Evolutionary conservation across 2,888 invertebrate species (phyloP).

Genomic region (Platycheirus albimanus): DNA sequence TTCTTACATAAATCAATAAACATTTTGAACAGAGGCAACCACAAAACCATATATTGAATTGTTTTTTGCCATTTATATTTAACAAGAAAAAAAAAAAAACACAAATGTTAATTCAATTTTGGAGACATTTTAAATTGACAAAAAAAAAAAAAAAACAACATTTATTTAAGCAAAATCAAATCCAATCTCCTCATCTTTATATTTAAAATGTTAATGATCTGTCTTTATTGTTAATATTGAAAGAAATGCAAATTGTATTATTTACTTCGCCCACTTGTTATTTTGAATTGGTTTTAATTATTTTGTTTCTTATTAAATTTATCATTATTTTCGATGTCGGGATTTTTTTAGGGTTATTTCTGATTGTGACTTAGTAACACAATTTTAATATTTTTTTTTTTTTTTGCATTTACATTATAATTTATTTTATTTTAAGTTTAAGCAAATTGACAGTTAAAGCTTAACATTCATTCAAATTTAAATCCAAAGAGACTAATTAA

Average conservation of each 20-base stretch:
- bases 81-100: neutral
- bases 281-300: conserved; percentile 7
- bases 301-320: neutral
- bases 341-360: conserved; percentile 8
- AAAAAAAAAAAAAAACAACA: neutral
- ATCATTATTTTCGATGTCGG: neutral
- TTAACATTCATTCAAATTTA: no score
- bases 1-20: conserved; percentile 22
- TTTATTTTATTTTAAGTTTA: neutral
- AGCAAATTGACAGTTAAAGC: neutral
- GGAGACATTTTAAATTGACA: conserved; percentile 20
- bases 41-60: conserved; percentile 3
- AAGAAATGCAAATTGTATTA: conserved; percentile 17
- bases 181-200: conserved; percentile 6
- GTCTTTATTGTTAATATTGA: neutral
- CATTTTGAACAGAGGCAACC: conserved; percentile 4
- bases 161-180: conserved; percentile 1
- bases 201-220: conserved; percentile 32
- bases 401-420: neutral
- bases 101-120: conserved; percentile 28
- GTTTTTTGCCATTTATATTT: conserved; percentile 7
- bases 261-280: conserved; percentile 18
- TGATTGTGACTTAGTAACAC: conserved; percentile 5
- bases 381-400: neutral
- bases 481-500: no score